These are phyloP conservation scores for Pemphredon lugubris DNA, from an alignment of 2,888 invertebrate species.

Conservation along the genomic window DNA sequence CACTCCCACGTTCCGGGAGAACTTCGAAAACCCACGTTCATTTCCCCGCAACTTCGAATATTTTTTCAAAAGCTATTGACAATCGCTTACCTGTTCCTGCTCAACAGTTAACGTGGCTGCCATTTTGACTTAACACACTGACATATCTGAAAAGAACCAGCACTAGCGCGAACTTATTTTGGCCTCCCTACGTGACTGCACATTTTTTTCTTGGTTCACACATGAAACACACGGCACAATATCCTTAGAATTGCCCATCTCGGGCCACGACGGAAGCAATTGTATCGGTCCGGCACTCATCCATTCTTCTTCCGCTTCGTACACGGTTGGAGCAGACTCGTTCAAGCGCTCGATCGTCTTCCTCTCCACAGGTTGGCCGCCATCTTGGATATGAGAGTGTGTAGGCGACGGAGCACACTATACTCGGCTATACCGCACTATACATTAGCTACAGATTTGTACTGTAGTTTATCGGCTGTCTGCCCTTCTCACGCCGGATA, in stretches of 20 bases:
- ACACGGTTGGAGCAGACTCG: constrained; percentile 27
- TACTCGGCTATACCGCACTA: constrained; percentile 38
- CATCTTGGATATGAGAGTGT: constrained; percentile 52
- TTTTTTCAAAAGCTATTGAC: constrained; percentile 16
- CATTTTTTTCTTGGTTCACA: constrained; percentile 44
- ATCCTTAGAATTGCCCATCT: constrained; percentile 12
- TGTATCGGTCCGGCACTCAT: constrained; percentile 40
- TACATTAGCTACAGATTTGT: constrained; percentile 32
- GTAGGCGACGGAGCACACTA: constrained; percentile 41
- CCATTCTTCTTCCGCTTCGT: constrained; percentile 41
- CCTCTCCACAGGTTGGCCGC: constrained; percentile 55
- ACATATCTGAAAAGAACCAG: constrained; percentile 46
- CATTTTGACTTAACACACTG: constrained; percentile 81
- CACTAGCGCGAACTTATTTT: constrained; percentile 39
- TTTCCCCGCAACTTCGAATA: neutral
- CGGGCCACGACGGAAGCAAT: constrained; percentile 16
- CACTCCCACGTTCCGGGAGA: neutral
- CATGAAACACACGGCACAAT: constrained; percentile 22
- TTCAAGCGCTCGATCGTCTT: constrained; percentile 54
- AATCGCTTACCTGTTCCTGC: constrained; percentile 88
- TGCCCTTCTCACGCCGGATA: constrained; percentile 52
- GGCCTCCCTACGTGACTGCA: constrained; percentile 22
- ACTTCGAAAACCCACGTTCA: neutral
- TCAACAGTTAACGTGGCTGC: constrained; percentile 89
- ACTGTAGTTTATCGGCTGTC: constrained; percentile 41